A percentile compares a stretch with the other conserved stretches of the same genome.
Evolutionary conservation across 2,888 invertebrate species (phyloP).

Genomic region (Barypeithes pellucidus): DNA sequence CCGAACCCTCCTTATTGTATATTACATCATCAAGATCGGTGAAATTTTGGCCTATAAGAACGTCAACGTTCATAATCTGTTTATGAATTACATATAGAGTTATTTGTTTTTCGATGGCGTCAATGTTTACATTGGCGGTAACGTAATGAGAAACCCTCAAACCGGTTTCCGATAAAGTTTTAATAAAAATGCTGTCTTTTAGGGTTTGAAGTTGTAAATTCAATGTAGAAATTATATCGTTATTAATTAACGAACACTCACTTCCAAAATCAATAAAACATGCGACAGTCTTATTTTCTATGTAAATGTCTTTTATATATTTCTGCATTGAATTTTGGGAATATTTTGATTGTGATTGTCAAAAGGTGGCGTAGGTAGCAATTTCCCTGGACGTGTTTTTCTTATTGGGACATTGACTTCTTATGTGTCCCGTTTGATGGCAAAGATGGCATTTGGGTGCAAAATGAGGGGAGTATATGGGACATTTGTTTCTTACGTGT

Average conservation of each 20-base stretch:
- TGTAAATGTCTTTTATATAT: conserved; percentile 3
- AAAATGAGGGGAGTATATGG: no score
- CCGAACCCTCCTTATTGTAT: conserved; percentile 12
- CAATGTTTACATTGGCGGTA: conserved; percentile 24
- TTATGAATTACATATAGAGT: conserved; percentile 14
- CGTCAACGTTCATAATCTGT: conserved; percentile 7
- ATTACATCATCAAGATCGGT: conserved; percentile 26
- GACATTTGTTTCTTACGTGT: no score
- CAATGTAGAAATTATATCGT: conserved; percentile 10
- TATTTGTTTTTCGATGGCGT: conserved; percentile 13
- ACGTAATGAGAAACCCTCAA: conserved; percentile 25
- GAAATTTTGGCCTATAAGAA: conserved; percentile 36
- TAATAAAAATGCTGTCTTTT: background rate
- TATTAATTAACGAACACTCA: conserved; percentile 32
- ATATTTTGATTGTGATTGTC: no score
- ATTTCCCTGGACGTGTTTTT: no score
- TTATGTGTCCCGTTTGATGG: no score
- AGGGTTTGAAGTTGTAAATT: conserved; percentile 6
- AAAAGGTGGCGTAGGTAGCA: no score
- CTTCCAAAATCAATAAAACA: conserved; percentile 38
- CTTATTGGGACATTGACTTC: no score
- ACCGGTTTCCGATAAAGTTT: conserved; percentile 9
- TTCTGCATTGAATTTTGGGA: no score
- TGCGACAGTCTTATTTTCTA: conserved; percentile 18
- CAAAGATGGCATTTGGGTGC: no score